Base-by-base conservation (phyloP, 2,888 invertebrate genomes). In the Oscheius sp. region DNA sequence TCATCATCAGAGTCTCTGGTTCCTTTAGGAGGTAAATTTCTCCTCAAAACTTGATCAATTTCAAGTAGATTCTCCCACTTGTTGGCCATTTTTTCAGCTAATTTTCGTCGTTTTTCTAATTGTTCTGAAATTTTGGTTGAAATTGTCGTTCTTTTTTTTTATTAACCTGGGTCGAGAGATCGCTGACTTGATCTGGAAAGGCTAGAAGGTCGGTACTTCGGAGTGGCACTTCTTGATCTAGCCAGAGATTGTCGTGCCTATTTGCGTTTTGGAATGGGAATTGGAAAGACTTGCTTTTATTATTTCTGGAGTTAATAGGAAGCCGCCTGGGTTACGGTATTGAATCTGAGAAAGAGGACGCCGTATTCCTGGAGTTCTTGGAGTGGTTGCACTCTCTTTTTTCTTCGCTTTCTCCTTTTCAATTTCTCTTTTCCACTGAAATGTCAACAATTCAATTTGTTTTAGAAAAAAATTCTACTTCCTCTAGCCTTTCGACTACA, bases 281-380 rank as follows among this genome's bases (percentile, higher is more conserved):
- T n/a, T n/a, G n/a, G n/a, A n/a, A 8, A 23, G 17, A 45, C 23
- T 12, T 20, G 46, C 68, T 50, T 61, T 33, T 10, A 48, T 10
- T 17, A 68, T 37, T 23, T 61, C 50, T 1, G 58, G 68, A n/a
- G 33, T 61, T 61, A 68, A 46, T 3, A 68, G 50, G 50, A 61
- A 68, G 17, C 68, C 66, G 20, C 55, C 61, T 8, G 68, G 68
- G 34, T 48, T 68, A 37, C 68, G 27, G 6, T 25, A 25, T 37
- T 58, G 61, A 0, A 68, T 29, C 33, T 48, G 61, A 1, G 48
- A 37, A 1, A 68, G 50, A 23, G 68, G 68, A 8, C 61, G 39
- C 31, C 68, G 33, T 52, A 23, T 61, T 2, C 48, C 34, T n/a
- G 68, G 33, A 10, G 23, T 17, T 6, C 5, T n/a, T 3, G 29